phyloP scores from a whole-genome alignment of 2,113 vertebrate genomes.

The Nipponia nippon region DNA sequence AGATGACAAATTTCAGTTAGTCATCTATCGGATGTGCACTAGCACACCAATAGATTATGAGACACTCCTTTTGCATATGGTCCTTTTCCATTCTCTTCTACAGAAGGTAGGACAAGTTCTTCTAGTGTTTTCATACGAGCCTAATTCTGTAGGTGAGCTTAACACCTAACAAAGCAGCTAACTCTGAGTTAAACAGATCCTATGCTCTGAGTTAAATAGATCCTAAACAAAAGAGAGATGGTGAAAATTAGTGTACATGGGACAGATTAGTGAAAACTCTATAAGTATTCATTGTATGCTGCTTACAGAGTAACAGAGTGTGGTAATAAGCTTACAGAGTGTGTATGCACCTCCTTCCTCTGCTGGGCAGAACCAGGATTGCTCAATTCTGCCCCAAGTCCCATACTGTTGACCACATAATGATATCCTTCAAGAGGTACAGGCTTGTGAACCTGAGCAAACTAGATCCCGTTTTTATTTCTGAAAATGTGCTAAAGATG shows the following conservation, averaged over 20 bases:
- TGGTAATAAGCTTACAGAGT: neutral
- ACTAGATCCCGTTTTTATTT: neutral
- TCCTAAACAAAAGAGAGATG: neutral
- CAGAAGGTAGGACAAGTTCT: neutral
- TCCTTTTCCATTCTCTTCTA: neutral
- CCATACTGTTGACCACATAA: accelerated
- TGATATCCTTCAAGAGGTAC: neutral
- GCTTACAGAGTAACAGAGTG: neutral
- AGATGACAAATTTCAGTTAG: neutral
- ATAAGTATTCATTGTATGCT: accelerated
- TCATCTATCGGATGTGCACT: accelerated
- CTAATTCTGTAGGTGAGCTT: neutral
- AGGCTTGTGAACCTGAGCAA: neutral
- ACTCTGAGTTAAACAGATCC: neutral
- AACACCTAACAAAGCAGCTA: neutral
- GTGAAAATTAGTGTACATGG: neutral
- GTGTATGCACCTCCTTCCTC: neutral
- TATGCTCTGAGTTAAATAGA: neutral
- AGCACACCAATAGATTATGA: neutral
- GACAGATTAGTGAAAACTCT: neutral
- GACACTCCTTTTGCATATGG: neutral
- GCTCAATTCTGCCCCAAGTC: neutral
- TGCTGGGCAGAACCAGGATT: neutral
- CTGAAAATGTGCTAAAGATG: neutral
- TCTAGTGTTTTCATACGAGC: neutral